Base-by-base conservation (phyloP, 2,113 vertebrate species). In the Urocolius indicus region DNA sequence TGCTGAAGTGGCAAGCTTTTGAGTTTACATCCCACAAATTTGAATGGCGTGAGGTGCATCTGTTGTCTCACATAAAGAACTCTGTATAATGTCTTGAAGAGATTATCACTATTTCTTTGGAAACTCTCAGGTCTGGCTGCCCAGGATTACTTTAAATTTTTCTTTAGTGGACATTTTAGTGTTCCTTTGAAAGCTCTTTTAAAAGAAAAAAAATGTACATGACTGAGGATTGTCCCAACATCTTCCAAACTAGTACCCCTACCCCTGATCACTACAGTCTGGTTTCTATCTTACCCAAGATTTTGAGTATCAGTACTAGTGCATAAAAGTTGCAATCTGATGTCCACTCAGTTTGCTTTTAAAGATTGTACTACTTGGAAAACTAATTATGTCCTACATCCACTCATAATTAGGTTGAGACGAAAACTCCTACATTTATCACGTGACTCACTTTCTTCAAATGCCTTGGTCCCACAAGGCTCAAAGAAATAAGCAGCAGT, bases 141-240 rank as follows among this genome's bases (percentile, higher is more conserved):
- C 26, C 3, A 1, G 9, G 20, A 79, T 73, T 24, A 8, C 23
- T 63, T 20, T 18, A 24, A 13, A 10, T 57, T 84, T 61, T 83
- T 88, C 21, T 79, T 68, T 54, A 32, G 10, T 52, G 10, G 23
- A 24, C 21, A n/a, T 3, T 13, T 73, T 78, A 13, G 38, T 41
- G 38, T 41, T 41, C 38, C 67, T 78, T 84, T 12, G 11, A 20
- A 94, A 84, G 26, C 30, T 58, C 79, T 62, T 83, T 65, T 76
- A 1, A 21, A 78, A 75, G n/a, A n/a, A n/a, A n/a, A 23, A 17
- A 18, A 49, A 13, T 0, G 0, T 8, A 61, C 4, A 52, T 5
- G 20, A 57, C 22, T 3, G 3, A 65, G 27, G 36, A 7, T 22
- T 27, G 36, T 41, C 19, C 30, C 29, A 66, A 49, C 27, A 52